A percentile compares a stretch with the other conserved stretches of the same genome.
Evolutionary conservation across 2,797 vertebrate genomes (phyloP).

Genomic region (Siniperca obscura): DNA sequence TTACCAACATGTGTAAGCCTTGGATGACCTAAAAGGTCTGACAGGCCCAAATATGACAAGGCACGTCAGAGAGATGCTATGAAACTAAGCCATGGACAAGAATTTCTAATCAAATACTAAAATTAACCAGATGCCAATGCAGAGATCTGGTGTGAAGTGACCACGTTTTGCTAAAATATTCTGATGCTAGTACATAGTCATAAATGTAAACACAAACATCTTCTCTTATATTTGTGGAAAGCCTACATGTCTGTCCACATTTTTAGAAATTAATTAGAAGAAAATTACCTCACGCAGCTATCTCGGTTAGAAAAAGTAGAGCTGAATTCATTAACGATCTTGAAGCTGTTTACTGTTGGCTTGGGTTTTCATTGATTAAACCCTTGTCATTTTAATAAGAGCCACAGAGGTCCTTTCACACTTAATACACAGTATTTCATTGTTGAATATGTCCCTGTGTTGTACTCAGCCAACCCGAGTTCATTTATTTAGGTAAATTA

Average conservation of each 20-base stretch:
- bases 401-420: constrained; percentile 41
- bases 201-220: neutral
- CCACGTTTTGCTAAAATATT: neutral
- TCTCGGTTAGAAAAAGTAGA: constrained; percentile 8
- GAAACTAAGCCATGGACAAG: neutral
- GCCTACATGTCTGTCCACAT: neutral
- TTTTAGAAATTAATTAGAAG: neutral
- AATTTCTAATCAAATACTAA: neutral
- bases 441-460: constrained; percentile 31
- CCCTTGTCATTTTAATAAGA: constrained; percentile 23
- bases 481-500: constrained; percentile 51
- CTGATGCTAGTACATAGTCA: neutral
- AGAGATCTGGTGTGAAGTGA: neutral
- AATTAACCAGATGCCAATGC: neutral
- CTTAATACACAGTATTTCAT: constrained; percentile 29
- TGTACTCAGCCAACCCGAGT: constrained; percentile 27
- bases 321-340: constrained; percentile 42
- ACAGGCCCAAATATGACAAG: neutral
- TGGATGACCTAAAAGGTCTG: neutral
- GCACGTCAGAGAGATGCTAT: neutral
- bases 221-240: neutral
- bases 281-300: neutral
- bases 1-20: neutral
- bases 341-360: neutral
- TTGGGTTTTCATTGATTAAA: constrained; percentile 55